Conservation (phyloP, 2,888 invertebrate species). For the Hydrotaea cyrtoneurina region DNA sequence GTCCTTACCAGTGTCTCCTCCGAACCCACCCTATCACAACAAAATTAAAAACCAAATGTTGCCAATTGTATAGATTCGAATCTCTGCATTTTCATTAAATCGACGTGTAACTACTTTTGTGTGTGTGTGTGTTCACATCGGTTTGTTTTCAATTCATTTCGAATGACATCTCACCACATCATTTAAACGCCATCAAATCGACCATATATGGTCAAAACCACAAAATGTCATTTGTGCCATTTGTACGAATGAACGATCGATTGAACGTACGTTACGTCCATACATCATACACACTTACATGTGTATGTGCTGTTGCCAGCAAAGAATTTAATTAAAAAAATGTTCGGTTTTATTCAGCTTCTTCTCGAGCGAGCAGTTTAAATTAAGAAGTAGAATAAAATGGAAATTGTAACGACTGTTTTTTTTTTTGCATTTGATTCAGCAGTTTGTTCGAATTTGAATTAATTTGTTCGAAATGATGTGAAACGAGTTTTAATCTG, state of each 20-base stretch:
- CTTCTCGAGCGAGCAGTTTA: conserved; percentile 6
- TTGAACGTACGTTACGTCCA: too few relatives aligned
- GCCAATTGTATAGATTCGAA: too few relatives aligned
- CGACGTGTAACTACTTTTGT: not conserved
- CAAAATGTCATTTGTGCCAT: conserved; percentile 53
- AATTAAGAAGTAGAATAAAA: not conserved
- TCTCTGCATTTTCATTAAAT: conserved; percentile 3
- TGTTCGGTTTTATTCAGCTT: not conserved
- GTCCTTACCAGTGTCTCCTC: too few relatives aligned
- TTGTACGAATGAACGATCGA: not conserved
- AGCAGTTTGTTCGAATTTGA: not conserved
- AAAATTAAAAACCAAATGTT: too few relatives aligned
- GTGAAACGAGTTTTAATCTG: not conserved
- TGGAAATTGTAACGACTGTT: not conserved
- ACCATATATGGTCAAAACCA: conserved; percentile 59
- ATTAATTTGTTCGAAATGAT: not conserved
- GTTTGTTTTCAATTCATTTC: conserved; percentile 25
- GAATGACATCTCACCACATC: conserved; percentile 48
- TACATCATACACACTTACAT: not conserved
- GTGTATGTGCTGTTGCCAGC: conserved; percentile 42
- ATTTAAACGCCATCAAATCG: conserved; percentile 47
- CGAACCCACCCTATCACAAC: too few relatives aligned
- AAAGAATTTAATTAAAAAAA: conserved; percentile 53
- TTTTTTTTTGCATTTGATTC: too few relatives aligned
- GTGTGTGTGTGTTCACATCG: conserved; percentile 17